Evolutionary conservation across 2,113 vertebrate species (phyloP).

Genomic region (human (Homo sapiens)): DNA sequence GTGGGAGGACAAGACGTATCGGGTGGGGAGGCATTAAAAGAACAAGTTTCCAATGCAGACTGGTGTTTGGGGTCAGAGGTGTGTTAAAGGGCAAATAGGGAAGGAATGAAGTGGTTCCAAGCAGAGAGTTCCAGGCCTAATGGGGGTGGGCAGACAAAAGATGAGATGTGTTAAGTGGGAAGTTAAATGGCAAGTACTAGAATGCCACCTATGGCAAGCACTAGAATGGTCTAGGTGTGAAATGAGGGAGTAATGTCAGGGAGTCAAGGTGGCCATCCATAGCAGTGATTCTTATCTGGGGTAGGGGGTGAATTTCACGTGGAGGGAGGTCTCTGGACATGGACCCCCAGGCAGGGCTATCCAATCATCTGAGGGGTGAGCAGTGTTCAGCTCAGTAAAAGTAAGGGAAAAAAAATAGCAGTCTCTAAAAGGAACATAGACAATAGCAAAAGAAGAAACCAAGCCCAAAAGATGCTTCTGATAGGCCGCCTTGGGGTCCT

Average conservation of each 20-base stretch:
- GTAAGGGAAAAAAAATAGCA: neutral
- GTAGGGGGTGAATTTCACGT: neutral
- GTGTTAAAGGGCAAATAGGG: rapidly evolving
- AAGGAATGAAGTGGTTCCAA: neutral
- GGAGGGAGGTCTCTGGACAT: neutral
- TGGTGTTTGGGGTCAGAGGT: neutral
- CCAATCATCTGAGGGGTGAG: neutral
- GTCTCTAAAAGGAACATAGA: neutral
- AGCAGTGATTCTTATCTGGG: neutral
- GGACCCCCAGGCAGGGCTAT: neutral
- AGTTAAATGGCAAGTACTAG: rapidly evolving
- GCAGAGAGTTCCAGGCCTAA: neutral
- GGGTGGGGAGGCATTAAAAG: no score
- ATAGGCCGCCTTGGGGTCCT: neutral
- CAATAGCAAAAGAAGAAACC: neutral
- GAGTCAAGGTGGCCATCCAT: neutral
- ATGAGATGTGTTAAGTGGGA: neutral
- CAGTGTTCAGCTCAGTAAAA: neutral
- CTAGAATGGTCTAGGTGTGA: rapidly evolving
- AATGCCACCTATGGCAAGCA: rapidly evolving
- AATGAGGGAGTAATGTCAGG: no score
- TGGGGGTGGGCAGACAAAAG: neutral
- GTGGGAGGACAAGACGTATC: no score
- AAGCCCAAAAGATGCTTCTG: neutral
- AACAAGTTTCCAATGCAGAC: no score